Evolutionary conservation across 2,113 vertebrate species (phyloP).

Genomic region (Cisticola juncidis): DNA sequence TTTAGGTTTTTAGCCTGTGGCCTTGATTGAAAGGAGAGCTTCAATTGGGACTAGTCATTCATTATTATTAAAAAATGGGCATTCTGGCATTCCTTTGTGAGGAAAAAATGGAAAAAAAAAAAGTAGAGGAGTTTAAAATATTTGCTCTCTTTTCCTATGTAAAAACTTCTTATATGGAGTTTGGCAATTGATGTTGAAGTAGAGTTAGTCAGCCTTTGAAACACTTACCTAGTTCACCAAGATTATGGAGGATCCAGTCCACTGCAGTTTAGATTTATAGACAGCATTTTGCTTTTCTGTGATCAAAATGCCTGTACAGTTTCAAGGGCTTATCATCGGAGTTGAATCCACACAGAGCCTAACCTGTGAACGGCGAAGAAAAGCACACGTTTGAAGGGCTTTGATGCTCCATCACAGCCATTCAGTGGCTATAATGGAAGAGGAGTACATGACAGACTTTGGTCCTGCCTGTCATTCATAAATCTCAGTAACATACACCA

Average conservation of each 20-base stretch:
- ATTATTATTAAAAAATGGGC: slow-evolving; percentile 12
- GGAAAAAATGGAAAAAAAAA: not conserved
- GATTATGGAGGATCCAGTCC: slow-evolving; percentile 7
- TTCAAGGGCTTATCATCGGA: slow-evolving; percentile 26
- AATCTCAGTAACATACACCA: not conserved
- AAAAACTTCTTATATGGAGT: slow-evolving; percentile 30
- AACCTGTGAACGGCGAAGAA: slow-evolving; percentile 50
- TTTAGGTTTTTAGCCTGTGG: slow-evolving; percentile 46
- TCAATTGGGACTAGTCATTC: not conserved
- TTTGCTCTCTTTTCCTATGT: slow-evolving; percentile 25
- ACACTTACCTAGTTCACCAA: slow-evolving; percentile 1
- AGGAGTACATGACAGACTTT: slow-evolving; percentile 45
- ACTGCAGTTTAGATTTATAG: slow-evolving; percentile 18
- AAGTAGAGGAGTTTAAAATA: not conserved
- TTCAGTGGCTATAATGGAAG: slow-evolving; percentile 33
- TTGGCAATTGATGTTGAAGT: slow-evolving; percentile 32
- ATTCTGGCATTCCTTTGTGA: slow-evolving; percentile 30
- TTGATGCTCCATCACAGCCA: slow-evolving; percentile 50
- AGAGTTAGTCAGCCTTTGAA: slow-evolving; percentile 58
- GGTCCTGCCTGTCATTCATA: not conserved
- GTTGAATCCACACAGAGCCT: slow-evolving; percentile 18
- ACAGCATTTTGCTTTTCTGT: slow-evolving; percentile 40
- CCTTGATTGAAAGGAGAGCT: slow-evolving; percentile 35
- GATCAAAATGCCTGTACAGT: slow-evolving; percentile 48
- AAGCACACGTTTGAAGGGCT: slow-evolving; percentile 45